phyloP scores from a whole-genome alignment of 2,797 vertebrate genomes.

The Lagodon rhomboides region DNA sequence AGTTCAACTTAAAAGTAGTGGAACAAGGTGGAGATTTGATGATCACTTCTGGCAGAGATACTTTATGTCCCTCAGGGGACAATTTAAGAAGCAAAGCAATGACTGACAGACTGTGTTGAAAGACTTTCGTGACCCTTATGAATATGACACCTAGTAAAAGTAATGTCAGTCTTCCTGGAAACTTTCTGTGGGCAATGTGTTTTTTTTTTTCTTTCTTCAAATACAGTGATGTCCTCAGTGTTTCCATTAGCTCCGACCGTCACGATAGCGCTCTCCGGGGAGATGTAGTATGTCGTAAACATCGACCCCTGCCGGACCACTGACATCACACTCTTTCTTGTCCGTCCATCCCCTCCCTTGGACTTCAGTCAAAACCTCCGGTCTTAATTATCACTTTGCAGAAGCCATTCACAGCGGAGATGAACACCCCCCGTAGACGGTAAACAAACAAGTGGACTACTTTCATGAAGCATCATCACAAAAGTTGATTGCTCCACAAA shows the following conservation, averaged over 20 bases:
- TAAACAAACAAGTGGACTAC: slow-evolving; percentile 68
- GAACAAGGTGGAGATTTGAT: not conserved
- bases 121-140: slow-evolving; percentile 19
- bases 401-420: slow-evolving; percentile 57
- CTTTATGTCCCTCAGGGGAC: not conserved
- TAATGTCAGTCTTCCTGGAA: slow-evolving; percentile 30
- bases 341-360: slow-evolving; percentile 39
- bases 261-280: slow-evolving; percentile 52
- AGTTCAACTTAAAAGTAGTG: not conserved
- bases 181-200: slow-evolving; percentile 45
- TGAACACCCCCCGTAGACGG: slow-evolving; percentile 67
- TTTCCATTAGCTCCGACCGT: slow-evolving; percentile 64
- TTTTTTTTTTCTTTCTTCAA: not conserved
- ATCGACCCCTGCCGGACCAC: slow-evolving; percentile 46
- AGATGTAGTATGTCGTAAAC: slow-evolving; percentile 53
- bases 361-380: slow-evolving; percentile 41
- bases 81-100: not conserved
- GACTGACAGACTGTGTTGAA: slow-evolving; percentile 19
- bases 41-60: not conserved
- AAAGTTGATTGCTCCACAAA: slow-evolving; percentile 61
- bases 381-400: slow-evolving; percentile 65
- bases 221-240: slow-evolving; percentile 32
- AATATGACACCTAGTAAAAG: slow-evolving; percentile 20
- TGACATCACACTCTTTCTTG: slow-evolving; percentile 52
- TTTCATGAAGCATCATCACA: slow-evolving; percentile 55